Percentiles rank a stretch among this genome's conserved stretches.
Evolutionary conservation across 1,140 invertebrate species (phyloP).

Genomic region (Callitettix versicolor): DNA sequence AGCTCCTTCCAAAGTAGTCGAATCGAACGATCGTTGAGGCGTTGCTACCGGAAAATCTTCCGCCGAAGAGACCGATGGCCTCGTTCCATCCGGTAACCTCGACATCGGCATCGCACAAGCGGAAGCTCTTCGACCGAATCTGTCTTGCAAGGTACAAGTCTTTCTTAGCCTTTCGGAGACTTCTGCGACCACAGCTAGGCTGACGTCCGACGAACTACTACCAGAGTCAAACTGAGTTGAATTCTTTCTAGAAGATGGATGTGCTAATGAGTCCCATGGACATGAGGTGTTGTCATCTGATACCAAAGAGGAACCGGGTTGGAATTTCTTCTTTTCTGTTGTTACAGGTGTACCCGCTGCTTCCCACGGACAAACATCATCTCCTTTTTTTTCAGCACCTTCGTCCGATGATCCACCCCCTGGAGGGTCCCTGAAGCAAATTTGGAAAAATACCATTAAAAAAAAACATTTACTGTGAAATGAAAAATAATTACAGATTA

Average conservation of each 20-base stretch:
- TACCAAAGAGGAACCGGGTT: slow-evolving; percentile 7
- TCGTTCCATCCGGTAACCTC: background rate
- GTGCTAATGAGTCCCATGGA: slow-evolving; percentile 19
- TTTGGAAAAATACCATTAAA: too few species aligned
- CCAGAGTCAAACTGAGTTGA: slow-evolving; percentile 43
- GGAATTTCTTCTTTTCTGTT: slow-evolving; percentile 22
- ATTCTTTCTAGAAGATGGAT: slow-evolving; percentile 38
- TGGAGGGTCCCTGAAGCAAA: slow-evolving; percentile 22
- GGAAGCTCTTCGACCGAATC: slow-evolving; percentile 6
- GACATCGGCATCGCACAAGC: background rate
- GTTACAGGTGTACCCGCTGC: slow-evolving; percentile 26
- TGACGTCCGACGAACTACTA: slow-evolving; percentile 61
- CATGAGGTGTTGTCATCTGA: slow-evolving; percentile 19
- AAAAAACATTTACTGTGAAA: too few species aligned
- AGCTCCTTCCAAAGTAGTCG: slow-evolving; percentile 28
- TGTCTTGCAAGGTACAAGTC: slow-evolving; percentile 25
- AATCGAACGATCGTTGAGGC: slow-evolving; percentile 33
- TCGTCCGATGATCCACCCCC: slow-evolving; percentile 35
- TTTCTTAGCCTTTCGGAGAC: slow-evolving; percentile 28
- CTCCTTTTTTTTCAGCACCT: slow-evolving; percentile 20
- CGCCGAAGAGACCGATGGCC: slow-evolving; percentile 20
- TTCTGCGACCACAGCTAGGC: slow-evolving; percentile 44
- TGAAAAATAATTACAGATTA: too few species aligned
- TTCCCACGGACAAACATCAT: slow-evolving; percentile 62
- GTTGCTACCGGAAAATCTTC: slow-evolving; percentile 25